Conservation (phyloP, 2,797 vertebrate species). For the Cirrhinus mrigala region DNA sequence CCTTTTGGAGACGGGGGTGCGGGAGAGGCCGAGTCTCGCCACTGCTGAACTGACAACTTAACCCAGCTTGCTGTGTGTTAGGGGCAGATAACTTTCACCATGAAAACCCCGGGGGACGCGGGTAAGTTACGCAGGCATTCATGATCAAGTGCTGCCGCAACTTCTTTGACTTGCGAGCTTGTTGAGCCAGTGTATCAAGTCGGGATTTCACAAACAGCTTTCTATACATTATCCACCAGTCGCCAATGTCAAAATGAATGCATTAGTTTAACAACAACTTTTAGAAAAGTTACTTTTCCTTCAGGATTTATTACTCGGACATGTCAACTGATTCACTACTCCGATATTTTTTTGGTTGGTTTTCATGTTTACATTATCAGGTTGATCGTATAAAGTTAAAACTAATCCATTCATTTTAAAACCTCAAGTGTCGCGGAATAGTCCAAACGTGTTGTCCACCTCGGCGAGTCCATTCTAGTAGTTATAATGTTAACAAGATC, state of each 20-base stretch:
- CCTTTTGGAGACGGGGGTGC: constrained; percentile 39
- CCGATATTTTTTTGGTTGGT: not conserved
- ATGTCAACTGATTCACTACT: not conserved
- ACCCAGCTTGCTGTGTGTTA: constrained; percentile 5
- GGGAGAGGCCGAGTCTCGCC: constrained; percentile 46
- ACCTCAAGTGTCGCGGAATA: not conserved
- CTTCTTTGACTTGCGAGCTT: constrained; percentile 28
- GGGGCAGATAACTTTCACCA: constrained; percentile 56
- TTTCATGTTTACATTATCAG: not conserved
- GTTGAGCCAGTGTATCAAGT: not conserved
- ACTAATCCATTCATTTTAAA: not conserved
- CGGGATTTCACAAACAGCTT: not conserved
- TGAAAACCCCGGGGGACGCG: constrained; percentile 82
- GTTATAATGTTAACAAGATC: not conserved
- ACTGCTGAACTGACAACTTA: constrained; percentile 38
- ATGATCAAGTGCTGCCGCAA: constrained; percentile 15
- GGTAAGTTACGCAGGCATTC: constrained; percentile 71
- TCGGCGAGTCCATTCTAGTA: not conserved
- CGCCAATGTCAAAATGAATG: not conserved
- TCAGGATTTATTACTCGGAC: not conserved
- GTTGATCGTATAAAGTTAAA: not conserved
- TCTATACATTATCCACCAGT: not conserved
- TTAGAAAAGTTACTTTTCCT: not conserved
- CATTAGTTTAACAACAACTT: not conserved
- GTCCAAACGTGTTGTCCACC: not conserved